These are phyloP conservation scores for Lipophrys pholis DNA, from an alignment of 2,113 vertebrate genomes.

Conservation along the genomic window DNA sequence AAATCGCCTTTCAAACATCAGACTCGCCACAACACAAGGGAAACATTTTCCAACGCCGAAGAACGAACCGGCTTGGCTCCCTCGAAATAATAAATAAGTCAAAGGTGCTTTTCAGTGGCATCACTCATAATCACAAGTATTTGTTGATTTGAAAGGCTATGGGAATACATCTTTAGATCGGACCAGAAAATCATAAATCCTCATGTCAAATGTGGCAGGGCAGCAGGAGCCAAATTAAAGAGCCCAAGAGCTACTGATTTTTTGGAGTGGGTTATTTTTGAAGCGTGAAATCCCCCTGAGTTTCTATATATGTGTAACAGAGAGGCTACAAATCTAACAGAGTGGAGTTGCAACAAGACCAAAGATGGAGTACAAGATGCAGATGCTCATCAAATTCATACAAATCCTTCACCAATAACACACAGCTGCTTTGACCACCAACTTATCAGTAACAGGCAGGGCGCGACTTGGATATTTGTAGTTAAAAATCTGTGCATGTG, in stretches of 20 bases:
- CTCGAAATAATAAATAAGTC: constrained; percentile 80
- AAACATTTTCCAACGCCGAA: constrained; percentile 65
- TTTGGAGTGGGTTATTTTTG: not conserved
- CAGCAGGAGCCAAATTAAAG: constrained; percentile 26
- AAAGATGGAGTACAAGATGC: not conserved
- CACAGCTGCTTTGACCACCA: not conserved
- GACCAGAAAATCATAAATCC: constrained; percentile 63
- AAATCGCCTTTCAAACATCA: constrained; percentile 72
- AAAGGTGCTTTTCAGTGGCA: constrained; percentile 65
- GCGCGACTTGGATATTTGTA: constrained; percentile 15
- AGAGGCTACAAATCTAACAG: no score
- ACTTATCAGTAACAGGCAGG: not conserved
- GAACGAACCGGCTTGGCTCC: constrained; percentile 56
- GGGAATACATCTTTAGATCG: constrained; percentile 67
- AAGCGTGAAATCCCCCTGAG: not conserved
- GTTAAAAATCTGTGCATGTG: constrained; percentile 10
- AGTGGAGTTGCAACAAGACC: not conserved
- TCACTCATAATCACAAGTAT: constrained; percentile 84
- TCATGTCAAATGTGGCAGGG: constrained; percentile 36
- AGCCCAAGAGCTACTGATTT: constrained; percentile 39
- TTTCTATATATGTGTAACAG: no score
- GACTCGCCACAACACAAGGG: constrained; percentile 69
- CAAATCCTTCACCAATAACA: not conserved
- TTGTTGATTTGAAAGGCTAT: constrained; percentile 75
- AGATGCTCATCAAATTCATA: not conserved